phyloP scores from a whole-genome alignment of 2,113 vertebrate genomes.

The Haemorhous mexicanus region DNA sequence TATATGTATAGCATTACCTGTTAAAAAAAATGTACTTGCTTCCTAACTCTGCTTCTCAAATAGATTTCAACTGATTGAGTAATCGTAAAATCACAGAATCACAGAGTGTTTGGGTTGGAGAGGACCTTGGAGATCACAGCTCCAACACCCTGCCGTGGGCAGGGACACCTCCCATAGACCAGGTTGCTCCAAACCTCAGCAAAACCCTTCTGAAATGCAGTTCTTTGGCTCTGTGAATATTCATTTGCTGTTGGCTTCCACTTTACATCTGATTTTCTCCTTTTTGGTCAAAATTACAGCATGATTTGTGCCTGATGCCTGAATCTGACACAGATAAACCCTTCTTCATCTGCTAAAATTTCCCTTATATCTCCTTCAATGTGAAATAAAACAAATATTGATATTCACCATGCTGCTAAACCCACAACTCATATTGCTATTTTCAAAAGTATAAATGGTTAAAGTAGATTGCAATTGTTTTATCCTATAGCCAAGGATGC shows the following conservation, averaged over 20 bases:
- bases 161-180: not conserved
- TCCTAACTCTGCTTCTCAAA: not conserved
- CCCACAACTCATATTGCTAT: rapidly evolving
- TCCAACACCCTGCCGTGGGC: not conserved
- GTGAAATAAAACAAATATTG: not conserved
- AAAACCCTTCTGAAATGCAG: not conserved
- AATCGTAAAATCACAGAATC: not conserved
- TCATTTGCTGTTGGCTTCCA: not conserved
- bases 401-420: not conserved
- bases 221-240: not conserved
- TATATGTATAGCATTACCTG: not conserved
- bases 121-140: too few relatives aligned
- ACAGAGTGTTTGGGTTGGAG: not conserved
- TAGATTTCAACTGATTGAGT: not conserved
- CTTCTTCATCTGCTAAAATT: not conserved
- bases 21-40: not conserved
- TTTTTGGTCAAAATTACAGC: not conserved
- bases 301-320: not conserved
- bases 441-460: not conserved
- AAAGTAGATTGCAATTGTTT: not conserved
- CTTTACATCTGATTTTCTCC: not conserved
- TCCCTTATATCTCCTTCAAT: not conserved
- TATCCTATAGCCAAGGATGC: not conserved
- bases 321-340: not conserved
- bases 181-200: not conserved